These are phyloP conservation scores for Piprites chloris DNA, from an alignment of 2,113 vertebrate species.

Conservation along the genomic window DNA sequence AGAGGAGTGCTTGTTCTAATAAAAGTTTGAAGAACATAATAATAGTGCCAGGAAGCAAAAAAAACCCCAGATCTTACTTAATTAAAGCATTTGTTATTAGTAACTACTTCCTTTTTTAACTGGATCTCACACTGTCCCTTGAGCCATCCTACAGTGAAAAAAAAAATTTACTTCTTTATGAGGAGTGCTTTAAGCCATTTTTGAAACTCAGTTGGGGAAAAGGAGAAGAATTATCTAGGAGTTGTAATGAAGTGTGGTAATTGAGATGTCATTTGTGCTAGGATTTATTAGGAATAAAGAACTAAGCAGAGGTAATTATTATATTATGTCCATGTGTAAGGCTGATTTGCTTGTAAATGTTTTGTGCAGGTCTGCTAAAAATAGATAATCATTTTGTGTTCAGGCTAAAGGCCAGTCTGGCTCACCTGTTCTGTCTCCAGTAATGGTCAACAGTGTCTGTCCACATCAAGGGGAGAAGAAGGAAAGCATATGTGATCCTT, in stretches of 20 bases:
- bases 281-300: slow-evolving; percentile 42
- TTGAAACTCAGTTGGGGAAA: slow-evolving; percentile 9
- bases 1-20: not conserved
- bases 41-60: not conserved
- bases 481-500: not conserved
- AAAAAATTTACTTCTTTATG: not conserved
- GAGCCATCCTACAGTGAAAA: not conserved
- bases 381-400: not conserved
- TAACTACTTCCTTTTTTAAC: not conserved
- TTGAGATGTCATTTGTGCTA: slow-evolving; percentile 38
- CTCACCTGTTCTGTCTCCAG: not conserved
- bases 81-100: not conserved
- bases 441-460: not conserved
- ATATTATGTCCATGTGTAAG: not conserved
- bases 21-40: not conserved
- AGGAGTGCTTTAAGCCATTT: slow-evolving; percentile 5
- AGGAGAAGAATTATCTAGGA: slow-evolving; percentile 12
- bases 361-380: not conserved
- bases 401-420: not conserved
- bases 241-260: slow-evolving; percentile 28
- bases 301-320: slow-evolving; percentile 7
- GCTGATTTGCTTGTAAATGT: not conserved
- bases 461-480: not conserved
- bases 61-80: not conserved
- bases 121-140: not conserved